Conservation (phyloP, 1,140 invertebrate genomes). For the Apis dorsata region DNA sequence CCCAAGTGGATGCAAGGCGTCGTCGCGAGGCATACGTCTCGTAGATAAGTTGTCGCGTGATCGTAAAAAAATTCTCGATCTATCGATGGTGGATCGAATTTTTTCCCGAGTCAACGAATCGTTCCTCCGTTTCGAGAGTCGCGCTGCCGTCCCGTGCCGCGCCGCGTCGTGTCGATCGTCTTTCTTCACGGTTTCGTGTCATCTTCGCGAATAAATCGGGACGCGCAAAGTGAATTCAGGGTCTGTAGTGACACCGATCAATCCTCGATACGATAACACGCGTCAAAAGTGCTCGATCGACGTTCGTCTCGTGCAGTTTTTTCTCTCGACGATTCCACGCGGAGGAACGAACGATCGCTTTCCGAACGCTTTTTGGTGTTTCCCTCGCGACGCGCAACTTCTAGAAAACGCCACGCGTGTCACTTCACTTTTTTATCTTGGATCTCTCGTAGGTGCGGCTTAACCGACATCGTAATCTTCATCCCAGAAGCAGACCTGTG, state of each 20-base stretch:
- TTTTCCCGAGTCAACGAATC: not conserved
- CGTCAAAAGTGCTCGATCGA: not conserved
- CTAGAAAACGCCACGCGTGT: not conserved
- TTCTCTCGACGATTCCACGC: not conserved
- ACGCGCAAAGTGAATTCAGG: not conserved
- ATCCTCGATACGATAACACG: not conserved
- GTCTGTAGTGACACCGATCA: not conserved
- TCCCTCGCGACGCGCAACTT: slow-evolving; percentile 28
- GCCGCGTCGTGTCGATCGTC: too few species aligned
- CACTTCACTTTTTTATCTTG: not conserved
- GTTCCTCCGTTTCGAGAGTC: slow-evolving; percentile 10
- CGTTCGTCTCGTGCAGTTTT: not conserved
- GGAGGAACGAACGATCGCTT: slow-evolving; percentile 19
- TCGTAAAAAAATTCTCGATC: slow-evolving; percentile 17
- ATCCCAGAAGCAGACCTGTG: not conserved
- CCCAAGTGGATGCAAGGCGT: slow-evolving; percentile 52
- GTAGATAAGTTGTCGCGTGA: slow-evolving; percentile 37
- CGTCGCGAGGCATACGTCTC: slow-evolving; percentile 45
- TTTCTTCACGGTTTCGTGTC: not conserved
- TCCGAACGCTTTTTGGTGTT: not conserved
- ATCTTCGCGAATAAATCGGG: not conserved
- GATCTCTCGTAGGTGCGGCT: slow-evolving; percentile 42
- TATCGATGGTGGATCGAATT: not conserved
- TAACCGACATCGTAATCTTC: not conserved
- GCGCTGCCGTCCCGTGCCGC: not conserved